phyloP scores from a whole-genome alignment of 2,888 invertebrate genomes.

The Stenichneumon culpator region DNA sequence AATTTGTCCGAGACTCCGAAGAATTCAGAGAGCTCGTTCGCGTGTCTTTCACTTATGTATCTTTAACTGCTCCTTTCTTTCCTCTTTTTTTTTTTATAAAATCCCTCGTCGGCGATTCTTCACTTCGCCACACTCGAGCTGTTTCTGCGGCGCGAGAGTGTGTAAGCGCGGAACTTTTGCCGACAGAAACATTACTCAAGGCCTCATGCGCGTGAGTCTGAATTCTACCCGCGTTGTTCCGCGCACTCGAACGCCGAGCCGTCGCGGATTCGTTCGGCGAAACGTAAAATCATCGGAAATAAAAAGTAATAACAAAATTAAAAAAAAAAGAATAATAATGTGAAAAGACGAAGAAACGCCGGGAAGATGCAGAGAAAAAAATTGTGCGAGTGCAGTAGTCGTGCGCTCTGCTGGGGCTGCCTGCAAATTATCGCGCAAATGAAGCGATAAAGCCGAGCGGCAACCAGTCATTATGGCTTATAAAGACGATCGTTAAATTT shows the following conservation, averaged over 20 bases:
- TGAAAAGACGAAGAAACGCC: constrained; percentile 39
- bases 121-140: constrained; percentile 11
- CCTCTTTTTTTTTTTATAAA: not conserved
- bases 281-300: not conserved
- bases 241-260: not conserved
- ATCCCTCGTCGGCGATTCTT: constrained; percentile 8
- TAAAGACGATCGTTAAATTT: constrained; percentile 79
- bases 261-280: not conserved
- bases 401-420: constrained; percentile 56
- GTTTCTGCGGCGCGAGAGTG: not conserved
- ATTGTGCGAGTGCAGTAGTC: constrained; percentile 25
- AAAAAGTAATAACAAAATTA: constrained; percentile 16
- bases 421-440: constrained; percentile 77
- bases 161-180: not conserved
- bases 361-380: constrained; percentile 32
- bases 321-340: constrained; percentile 17
- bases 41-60: not conserved
- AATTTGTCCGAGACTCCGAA: constrained; percentile 9
- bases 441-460: constrained; percentile 76
- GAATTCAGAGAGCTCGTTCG: constrained; percentile 15
- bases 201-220: too few species aligned
- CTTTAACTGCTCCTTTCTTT: not conserved
- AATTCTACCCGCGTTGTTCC: not conserved
- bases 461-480: constrained; percentile 77
- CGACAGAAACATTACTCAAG: not conserved